These are phyloP conservation scores for Sylvia atricapilla DNA, from an alignment of 2,113 vertebrate species.

Conservation along the genomic window DNA sequence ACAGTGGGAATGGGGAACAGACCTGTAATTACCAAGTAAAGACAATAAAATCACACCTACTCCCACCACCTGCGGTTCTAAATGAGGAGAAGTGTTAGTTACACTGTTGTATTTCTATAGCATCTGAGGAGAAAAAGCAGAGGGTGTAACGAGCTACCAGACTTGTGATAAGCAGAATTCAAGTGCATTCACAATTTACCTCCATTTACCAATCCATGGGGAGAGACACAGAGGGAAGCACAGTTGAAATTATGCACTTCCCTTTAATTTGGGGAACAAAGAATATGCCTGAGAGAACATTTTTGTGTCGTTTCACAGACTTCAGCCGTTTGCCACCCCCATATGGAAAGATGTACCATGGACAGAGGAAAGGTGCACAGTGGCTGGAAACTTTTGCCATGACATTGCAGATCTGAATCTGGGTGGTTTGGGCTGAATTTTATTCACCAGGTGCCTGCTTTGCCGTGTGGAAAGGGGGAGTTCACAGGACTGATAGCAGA, in stretches of 20 bases:
- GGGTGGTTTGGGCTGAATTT: neutral
- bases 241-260: conserved; percentile 55
- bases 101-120: conserved; percentile 66
- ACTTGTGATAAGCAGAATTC: conserved; percentile 55
- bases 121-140: conserved; percentile 58
- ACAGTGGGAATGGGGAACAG: conserved; percentile 51
- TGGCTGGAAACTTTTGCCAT: neutral
- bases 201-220: neutral
- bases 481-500: neutral
- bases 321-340: neutral
- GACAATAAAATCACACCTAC: conserved; percentile 68
- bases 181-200: conserved; percentile 54
- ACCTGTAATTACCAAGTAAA: conserved; percentile 71
- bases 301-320: neutral
- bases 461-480: neutral
- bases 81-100: conserved; percentile 72
- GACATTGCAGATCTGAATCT: neutral
- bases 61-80: conserved; percentile 57
- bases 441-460: neutral
- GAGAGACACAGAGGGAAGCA: conserved; percentile 3
- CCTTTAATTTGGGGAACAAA: conserved; percentile 46
- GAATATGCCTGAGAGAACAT: neutral
- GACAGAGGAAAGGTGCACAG: neutral
- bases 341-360: neutral
- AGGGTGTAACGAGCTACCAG: conserved; percentile 50